A percentile compares a stretch with the other conserved stretches of the same genome.
These are phyloP conservation scores for Thamnophis elegans DNA, from an alignment of 2,797 vertebrate genomes.

Conservation along the genomic window DNA sequence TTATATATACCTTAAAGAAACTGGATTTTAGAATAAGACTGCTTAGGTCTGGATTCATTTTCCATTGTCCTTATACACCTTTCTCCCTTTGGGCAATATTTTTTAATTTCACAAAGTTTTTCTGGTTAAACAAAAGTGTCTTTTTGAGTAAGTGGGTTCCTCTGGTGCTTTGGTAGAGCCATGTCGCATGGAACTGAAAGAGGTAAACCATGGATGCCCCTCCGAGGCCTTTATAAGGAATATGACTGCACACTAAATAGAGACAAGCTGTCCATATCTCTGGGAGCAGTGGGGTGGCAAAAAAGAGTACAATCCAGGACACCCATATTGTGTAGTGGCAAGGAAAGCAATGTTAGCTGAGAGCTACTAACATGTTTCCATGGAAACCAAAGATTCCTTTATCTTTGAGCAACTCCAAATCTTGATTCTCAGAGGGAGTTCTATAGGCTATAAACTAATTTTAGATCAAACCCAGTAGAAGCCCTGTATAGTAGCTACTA, in stretches of 20 bases:
- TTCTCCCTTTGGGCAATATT: background rate
- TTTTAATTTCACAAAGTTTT: background rate
- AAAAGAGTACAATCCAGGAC: background rate
- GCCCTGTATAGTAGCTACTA: background rate
- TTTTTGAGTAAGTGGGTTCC: background rate
- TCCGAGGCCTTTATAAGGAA: constrained; percentile 17
- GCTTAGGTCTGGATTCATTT: background rate
- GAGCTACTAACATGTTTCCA: constrained; percentile 28
- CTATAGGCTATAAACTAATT: background rate
- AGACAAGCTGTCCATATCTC: constrained; percentile 1
- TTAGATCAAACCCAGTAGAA: background rate
- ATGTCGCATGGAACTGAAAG: constrained; percentile 10
- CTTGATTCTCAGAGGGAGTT: background rate
- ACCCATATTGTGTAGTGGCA: background rate
- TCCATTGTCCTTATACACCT: background rate
- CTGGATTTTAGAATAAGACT: background rate
- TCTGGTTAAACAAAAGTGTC: background rate
- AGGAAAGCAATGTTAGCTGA: constrained; percentile 10
- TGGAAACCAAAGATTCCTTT: constrained; percentile 18
- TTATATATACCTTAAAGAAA: background rate
- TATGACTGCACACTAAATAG: background rate
- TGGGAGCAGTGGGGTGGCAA: constrained; percentile 6
- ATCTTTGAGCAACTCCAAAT: constrained; percentile 20
- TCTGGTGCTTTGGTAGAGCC: background rate
- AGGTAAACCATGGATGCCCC: background rate